Percentiles rank a stretch among this genome's conserved stretches.
Evolutionary conservation across 2,888 invertebrate genomes (phyloP).

Genomic region (Resseliella maxima): DNA sequence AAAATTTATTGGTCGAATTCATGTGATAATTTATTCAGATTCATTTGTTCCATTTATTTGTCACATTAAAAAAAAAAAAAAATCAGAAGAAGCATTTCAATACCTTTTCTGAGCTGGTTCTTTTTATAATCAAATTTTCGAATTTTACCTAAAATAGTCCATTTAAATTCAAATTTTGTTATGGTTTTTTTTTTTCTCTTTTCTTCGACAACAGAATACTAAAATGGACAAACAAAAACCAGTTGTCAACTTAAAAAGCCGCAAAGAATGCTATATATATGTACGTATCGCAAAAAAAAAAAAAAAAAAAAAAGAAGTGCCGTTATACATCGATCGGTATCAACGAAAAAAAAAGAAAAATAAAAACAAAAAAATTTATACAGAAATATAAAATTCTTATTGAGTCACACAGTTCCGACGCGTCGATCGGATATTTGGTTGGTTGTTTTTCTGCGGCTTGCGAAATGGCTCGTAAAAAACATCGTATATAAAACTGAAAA

Average conservation of each 20-base stretch:
- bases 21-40: not conserved
- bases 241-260: not conserved
- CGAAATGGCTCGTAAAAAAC: constrained; percentile 9
- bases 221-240: not conserved
- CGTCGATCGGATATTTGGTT: not conserved
- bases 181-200: not conserved
- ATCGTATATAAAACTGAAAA: not conserved
- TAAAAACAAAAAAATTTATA: not conserved
- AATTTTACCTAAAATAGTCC: not conserved
- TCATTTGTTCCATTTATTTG: not conserved
- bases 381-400: not conserved
- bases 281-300: too few species aligned
- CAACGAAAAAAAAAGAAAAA: not conserved
- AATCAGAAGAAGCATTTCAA: too few species aligned
- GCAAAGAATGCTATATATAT: constrained; percentile 25
- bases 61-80: too few species aligned
- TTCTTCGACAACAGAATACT: not conserved
- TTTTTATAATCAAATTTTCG: not conserved
- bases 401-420: not conserved
- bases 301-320: not conserved
- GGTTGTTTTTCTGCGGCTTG: not conserved
- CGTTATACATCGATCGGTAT: constrained; percentile 13
- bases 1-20: not conserved
- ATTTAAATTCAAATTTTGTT: not conserved
- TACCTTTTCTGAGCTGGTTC: not conserved